Percentiles rank a stretch among this genome's conserved stretches.
Evolutionary conservation across 2,888 invertebrate species (phyloP).

Genomic region (Baronia brevicornis): DNA sequence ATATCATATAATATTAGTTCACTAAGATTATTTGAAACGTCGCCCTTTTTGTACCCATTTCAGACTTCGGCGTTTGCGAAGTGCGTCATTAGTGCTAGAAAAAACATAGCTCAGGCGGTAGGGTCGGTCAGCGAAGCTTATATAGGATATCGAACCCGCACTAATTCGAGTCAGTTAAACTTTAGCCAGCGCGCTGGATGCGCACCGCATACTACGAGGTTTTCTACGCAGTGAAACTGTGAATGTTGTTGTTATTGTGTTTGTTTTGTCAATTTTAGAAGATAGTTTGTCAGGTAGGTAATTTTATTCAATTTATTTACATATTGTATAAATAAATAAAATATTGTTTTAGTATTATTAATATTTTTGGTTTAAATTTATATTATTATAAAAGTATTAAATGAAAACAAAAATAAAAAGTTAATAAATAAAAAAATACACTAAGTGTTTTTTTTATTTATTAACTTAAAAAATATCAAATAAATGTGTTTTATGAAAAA

Average conservation of each 20-base stretch:
- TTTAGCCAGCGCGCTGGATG: constrained; percentile 5
- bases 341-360: background rate
- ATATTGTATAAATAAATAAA: too few relatives aligned
- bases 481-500: too few relatives aligned
- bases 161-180: constrained; percentile 4
- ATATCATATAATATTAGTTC: too few relatives aligned
- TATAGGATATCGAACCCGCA: constrained; percentile 11
- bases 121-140: constrained; percentile 1
- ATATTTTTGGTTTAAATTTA: background rate
- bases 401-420: background rate
- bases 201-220: constrained; percentile 2
- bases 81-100: constrained; percentile 11
- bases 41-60: background rate
- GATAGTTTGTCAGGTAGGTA: too few relatives aligned
- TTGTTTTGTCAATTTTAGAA: too few relatives aligned
- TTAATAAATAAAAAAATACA: too few relatives aligned
- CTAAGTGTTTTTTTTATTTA: too few relatives aligned
- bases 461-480: too few relatives aligned
- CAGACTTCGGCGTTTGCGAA: constrained; percentile 1
- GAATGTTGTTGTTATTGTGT: constrained; percentile 1
- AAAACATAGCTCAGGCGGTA: constrained; percentile 3
- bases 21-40: too few relatives aligned
- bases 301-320: too few relatives aligned
- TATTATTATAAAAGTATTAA: background rate
- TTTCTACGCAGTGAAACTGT: background rate